Evolutionary conservation across 2,888 invertebrate genomes (phyloP).

Genomic region (Ornithoptera priamus): DNA sequence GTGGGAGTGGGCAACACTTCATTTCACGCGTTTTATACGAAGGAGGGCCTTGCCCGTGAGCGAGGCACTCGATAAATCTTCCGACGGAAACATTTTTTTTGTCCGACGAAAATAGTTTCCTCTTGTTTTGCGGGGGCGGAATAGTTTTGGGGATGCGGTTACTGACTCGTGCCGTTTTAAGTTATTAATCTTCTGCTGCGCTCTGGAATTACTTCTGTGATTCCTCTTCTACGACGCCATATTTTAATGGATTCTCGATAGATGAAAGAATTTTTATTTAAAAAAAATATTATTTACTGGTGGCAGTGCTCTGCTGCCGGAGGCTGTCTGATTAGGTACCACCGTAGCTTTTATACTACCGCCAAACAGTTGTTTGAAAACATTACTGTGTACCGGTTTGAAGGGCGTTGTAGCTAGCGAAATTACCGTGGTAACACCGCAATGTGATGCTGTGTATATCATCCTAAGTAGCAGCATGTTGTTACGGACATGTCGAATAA

Average conservation of each 20-base stretch:
- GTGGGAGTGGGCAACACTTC: constrained; percentile 63
- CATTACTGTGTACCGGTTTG: no score
- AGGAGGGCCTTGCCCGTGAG: constrained; percentile 53
- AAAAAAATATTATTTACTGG: not conserved
- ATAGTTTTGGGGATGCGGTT: constrained; percentile 48
- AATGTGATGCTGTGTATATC: no score
- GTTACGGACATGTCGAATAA: no score
- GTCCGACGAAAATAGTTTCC: constrained; percentile 77
- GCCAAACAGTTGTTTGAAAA: no score
- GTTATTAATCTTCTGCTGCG: constrained; percentile 24
- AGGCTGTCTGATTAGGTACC: no score
- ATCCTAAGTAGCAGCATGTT: no score
- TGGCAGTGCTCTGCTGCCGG: no score
- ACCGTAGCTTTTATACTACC: no score
- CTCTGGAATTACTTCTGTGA: constrained; percentile 9
- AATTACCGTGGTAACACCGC: not conserved
- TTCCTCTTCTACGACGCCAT: constrained; percentile 6
- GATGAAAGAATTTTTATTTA: not conserved
- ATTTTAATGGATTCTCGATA: not conserved
- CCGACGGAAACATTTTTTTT: constrained; percentile 72
- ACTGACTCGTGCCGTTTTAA: constrained; percentile 23
- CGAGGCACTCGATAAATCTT: constrained; percentile 71
- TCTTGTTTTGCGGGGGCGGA: constrained; percentile 56
- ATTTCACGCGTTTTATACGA: constrained; percentile 76
- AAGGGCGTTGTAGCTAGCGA: not conserved